Base-by-base conservation (phyloP, 2,888 invertebrate genomes). In the Chalcis sispes region DNA sequence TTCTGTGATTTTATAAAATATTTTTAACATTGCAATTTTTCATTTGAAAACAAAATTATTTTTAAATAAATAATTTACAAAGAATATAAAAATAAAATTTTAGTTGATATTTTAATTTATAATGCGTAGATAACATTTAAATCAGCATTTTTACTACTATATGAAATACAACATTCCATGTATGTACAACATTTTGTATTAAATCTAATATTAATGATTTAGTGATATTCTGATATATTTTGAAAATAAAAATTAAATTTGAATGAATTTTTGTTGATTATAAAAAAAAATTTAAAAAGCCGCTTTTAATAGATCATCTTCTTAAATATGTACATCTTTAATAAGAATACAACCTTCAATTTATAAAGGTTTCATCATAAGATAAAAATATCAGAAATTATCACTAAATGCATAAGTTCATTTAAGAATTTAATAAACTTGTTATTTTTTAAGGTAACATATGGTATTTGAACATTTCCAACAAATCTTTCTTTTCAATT, bases 1-100 rank as follows among this genome's bases (percentile, higher is more conserved):
- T 42, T 72, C 75, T 77, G 75, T 77, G 77, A 77, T 77, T 74
- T 72, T 64, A 61, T 69, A 52, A 72, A 48, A 71, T 77, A 71
- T 66, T 61, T 72, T 70, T 36, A 46, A 66, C 32, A 64, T 42
- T 64, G 58, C 64, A 58, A 64, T 74, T 52, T 62, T 46, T 13
- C 56, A 4, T 58, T 48, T 65, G 64, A 13, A 62, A 3, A 25
- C 32, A 15, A 67, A 29, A 59, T 46, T 58, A 65, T 64, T 69
- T 67, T 50, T 48, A 40, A 3, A 23, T 10, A 54, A 20, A 42
- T 46, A 15, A 36, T n/a, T 23, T 72, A 36, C n/a, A 42, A 64
- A 59, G 23, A 27, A 61, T 50, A 5, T 65, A 29, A 52, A 48
- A 58, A 25, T 20, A 8, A 32, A 66, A 10, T 25, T 52, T 46